phyloP scores from a whole-genome alignment of 2,113 vertebrate species.

The Daphoenositta chrysoptera region DNA sequence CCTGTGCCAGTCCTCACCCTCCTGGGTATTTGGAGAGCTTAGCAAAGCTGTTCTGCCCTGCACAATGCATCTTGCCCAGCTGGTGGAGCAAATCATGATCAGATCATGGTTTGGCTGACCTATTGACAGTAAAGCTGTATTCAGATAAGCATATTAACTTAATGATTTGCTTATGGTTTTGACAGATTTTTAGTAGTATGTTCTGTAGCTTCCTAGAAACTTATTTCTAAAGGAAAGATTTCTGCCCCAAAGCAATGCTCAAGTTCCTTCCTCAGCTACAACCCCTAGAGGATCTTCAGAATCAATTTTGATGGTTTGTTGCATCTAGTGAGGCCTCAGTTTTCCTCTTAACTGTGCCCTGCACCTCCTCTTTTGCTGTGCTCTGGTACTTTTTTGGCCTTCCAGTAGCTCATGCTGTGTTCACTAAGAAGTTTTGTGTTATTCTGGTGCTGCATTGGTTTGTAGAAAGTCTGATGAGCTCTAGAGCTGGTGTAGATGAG shows the following conservation, averaged over 20 bases:
- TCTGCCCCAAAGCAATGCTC: background rate
- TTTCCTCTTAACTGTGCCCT: background rate
- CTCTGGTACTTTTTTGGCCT: background rate
- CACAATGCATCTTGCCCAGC: background rate
- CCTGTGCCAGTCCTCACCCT: background rate
- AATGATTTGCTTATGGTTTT: background rate
- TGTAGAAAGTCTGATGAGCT: background rate
- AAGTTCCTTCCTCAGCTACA: background rate
- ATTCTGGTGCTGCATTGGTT: background rate
- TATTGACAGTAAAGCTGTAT: background rate
- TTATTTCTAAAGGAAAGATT: background rate
- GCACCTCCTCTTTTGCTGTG: background rate
- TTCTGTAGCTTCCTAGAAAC: background rate
- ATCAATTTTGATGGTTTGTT: background rate
- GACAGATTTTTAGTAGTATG: background rate
- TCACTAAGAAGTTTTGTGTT: background rate
- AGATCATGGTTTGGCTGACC: background rate
- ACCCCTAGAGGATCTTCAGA: background rate
- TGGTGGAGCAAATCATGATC: background rate
- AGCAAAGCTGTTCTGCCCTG: background rate
- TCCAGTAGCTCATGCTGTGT: background rate
- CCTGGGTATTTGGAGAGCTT: background rate
- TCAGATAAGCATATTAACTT: background rate
- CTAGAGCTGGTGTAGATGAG: background rate
- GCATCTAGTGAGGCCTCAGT: background rate